A percentile compares a stretch with the other conserved stretches of the same genome.
Conservation (phyloP, 2,797 vertebrate genomes). For the Tamandua tetradactyla region DNA sequence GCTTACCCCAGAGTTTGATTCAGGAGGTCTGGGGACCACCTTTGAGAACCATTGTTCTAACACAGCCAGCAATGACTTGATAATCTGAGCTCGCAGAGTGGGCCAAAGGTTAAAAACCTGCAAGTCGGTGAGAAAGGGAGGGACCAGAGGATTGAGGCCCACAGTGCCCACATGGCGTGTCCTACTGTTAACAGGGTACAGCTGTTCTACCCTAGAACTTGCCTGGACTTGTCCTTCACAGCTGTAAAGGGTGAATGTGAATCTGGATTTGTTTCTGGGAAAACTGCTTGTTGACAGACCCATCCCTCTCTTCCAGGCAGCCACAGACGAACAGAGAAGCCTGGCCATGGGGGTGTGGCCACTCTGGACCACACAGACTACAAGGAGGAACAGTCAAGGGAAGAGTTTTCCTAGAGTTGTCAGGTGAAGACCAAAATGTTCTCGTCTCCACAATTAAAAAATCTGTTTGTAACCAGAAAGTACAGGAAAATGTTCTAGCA, state of each 20-base stretch:
- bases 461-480: neutral
- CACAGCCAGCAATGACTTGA: neutral
- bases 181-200: accelerated
- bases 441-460: too few relatives aligned
- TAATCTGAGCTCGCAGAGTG: neutral
- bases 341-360: accelerated
- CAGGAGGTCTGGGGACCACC: neutral
- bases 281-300: neutral
- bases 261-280: neutral
- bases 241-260: neutral
- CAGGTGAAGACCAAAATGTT: too few relatives aligned
- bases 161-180: neutral
- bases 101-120: neutral
- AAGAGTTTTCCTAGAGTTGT: accelerated
- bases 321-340: neutral
- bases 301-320: neutral
- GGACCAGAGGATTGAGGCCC: neutral
- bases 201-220: neutral
- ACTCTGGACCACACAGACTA: neutral
- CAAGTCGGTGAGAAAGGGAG: neutral
- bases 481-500: accelerated
- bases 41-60: neutral
- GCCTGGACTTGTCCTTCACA: neutral
- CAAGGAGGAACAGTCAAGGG: neutral
- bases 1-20: neutral